phyloP scores from a whole-genome alignment of 64 coral and sea anemone genomes.

The Astreopora myriophthalma region DNA sequence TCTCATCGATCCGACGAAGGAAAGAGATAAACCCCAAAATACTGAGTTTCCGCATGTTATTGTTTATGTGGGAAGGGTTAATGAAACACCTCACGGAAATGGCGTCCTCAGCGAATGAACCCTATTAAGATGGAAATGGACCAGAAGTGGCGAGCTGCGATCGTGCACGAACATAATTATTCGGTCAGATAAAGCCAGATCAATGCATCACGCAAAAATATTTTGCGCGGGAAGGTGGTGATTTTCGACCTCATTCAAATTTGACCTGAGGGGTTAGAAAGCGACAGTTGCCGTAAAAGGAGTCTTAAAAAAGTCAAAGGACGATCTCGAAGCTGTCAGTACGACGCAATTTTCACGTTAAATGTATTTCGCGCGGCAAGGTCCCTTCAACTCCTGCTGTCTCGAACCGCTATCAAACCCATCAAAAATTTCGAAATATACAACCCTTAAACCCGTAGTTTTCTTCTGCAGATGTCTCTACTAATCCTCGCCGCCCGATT shows the following conservation, averaged over 20 bases:
- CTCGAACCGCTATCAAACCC: constrained; percentile 23
- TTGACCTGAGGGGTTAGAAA: neutral
- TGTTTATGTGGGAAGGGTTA: constrained; percentile 48
- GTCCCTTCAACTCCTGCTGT: neutral
- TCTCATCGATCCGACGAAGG: neutral
- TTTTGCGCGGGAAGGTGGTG: constrained; percentile 1
- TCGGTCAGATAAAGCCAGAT: constrained; percentile 29
- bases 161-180: constrained; percentile 27
- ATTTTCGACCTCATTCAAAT: neutral
- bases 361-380: neutral
- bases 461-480: neutral
- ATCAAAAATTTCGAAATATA: neutral
- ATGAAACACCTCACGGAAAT: constrained; percentile 51
- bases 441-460: neutral
- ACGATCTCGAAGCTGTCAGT: neutral
- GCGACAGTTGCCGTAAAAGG: neutral
- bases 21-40: neutral
- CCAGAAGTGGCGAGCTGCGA: constrained; percentile 16
- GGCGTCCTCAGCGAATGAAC: constrained; percentile 33
- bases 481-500: constrained; percentile 1
- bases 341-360: neutral
- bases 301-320: neutral
- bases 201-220: constrained; percentile 16
- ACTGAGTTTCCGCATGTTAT: neutral
- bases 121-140: constrained; percentile 43